phyloP scores from a whole-genome alignment of 2,888 invertebrate genomes.

The Leptinotarsa peninsularis region DNA sequence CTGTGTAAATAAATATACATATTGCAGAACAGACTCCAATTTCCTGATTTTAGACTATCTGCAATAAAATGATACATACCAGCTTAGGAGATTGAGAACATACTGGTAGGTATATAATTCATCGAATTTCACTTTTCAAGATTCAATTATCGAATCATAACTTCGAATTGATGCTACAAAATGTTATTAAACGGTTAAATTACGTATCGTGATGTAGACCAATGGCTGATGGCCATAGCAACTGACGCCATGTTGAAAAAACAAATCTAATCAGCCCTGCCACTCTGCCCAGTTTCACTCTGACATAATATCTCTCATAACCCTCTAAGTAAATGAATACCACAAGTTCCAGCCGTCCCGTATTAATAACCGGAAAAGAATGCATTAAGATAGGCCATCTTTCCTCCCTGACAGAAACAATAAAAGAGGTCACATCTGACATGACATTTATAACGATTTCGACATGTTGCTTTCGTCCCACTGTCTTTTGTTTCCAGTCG shows the following conservation, averaged over 20 bases:
- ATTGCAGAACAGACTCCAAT: too few relatives aligned
- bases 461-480: constrained; percentile 61
- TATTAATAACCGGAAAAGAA: constrained; percentile 59
- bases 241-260: constrained; percentile 33
- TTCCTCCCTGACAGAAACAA: constrained; percentile 58
- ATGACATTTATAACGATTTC: constrained; percentile 64
- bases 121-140: too few relatives aligned
- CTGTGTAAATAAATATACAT: too few relatives aligned
- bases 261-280: constrained; percentile 55
- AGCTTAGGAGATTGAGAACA: too few relatives aligned
- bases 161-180: too few relatives aligned
- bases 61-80: too few relatives aligned
- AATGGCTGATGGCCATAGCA: too few relatives aligned
- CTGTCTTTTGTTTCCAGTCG: constrained; percentile 45
- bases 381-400: constrained; percentile 52
- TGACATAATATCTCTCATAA: constrained; percentile 56
- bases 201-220: too few relatives aligned
- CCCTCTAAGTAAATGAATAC: constrained; percentile 52
- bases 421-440: constrained; percentile 59
- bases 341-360: constrained; percentile 49
- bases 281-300: constrained; percentile 45
- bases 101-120: too few relatives aligned
- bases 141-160: too few relatives aligned
- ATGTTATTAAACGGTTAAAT: too few relatives aligned
- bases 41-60: too few relatives aligned